Conservation (phyloP, 1,140 invertebrate genomes). For the Listronotus oregonensis region DNA sequence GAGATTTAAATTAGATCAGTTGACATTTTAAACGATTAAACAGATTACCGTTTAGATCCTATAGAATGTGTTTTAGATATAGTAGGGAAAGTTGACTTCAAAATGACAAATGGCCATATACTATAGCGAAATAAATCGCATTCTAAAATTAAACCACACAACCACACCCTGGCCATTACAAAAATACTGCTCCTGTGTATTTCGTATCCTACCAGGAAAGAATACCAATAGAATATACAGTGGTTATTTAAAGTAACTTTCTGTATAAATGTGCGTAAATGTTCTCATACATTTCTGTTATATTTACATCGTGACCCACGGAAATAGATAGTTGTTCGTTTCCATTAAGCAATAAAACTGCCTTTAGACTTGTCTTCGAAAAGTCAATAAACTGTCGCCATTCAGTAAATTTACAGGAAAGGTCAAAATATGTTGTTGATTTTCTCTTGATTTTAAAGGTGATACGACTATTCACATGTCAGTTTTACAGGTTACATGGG, state of each 20-base stretch:
- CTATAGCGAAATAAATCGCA: constrained; percentile 38
- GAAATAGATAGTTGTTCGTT: no score
- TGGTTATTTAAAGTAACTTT: background rate
- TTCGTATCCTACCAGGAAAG: constrained; percentile 22
- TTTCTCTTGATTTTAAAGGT: no score
- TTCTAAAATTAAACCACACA: constrained; percentile 28
- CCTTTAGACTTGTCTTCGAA: no score
- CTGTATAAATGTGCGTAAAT: no score
- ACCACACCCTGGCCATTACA: constrained; percentile 23
- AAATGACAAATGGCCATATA: constrained; percentile 41
- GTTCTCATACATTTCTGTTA: no score
- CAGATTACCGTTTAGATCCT: constrained; percentile 37
- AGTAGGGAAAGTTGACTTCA: constrained; percentile 44
- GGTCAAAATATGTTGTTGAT: no score
- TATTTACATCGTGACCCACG: no score
- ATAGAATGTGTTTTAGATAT: constrained; percentile 43
- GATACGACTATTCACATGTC: no score
- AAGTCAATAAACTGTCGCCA: no score
- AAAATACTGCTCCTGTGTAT: constrained; percentile 21
- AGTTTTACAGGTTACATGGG: no score
- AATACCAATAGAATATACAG: constrained; percentile 2
- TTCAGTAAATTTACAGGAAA: no score
- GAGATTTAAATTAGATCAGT: constrained; percentile 39
- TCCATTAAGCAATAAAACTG: no score
- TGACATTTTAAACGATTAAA: constrained; percentile 45